Conservation (phyloP, 2,888 invertebrate species). For the Andrena flavipes region DNA sequence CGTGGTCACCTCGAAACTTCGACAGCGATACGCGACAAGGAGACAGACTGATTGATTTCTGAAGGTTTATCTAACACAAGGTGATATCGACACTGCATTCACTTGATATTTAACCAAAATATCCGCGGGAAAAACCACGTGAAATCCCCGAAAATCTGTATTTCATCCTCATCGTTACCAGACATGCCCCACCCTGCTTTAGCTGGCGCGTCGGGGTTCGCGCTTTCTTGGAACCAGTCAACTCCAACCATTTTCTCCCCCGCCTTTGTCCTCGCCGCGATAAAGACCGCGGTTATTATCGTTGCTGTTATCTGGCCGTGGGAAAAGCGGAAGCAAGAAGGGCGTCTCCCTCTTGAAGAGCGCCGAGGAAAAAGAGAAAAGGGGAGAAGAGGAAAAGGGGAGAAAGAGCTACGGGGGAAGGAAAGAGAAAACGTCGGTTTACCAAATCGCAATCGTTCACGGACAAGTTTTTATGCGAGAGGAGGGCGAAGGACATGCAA, state of each 20-base stretch:
- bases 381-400: neutral
- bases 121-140: neutral
- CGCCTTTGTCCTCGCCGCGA: conserved; percentile 11
- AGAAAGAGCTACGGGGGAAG: neutral
- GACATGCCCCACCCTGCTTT: neutral
- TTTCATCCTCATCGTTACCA: neutral
- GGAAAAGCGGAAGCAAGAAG: conserved; percentile 1
- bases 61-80: no score
- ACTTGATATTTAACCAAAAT: no score
- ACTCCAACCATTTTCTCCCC: neutral
- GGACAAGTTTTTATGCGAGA: conserved; percentile 13
- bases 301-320: conserved; percentile 16
- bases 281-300: conserved; percentile 31
- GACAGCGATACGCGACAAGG: neutral
- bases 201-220: neutral
- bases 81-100: no score
- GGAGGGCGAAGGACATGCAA: neutral
- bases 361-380: neutral
- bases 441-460: conserved; percentile 31
- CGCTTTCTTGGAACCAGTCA: neutral
- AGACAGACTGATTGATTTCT: no score
- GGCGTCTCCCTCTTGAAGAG: neutral
- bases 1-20: neutral
- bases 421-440: conserved; percentile 39
- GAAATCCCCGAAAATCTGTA: neutral